Evolutionary conservation across 1,140 invertebrate species (phyloP).

Genomic region (Sitophilus oryzae): DNA sequence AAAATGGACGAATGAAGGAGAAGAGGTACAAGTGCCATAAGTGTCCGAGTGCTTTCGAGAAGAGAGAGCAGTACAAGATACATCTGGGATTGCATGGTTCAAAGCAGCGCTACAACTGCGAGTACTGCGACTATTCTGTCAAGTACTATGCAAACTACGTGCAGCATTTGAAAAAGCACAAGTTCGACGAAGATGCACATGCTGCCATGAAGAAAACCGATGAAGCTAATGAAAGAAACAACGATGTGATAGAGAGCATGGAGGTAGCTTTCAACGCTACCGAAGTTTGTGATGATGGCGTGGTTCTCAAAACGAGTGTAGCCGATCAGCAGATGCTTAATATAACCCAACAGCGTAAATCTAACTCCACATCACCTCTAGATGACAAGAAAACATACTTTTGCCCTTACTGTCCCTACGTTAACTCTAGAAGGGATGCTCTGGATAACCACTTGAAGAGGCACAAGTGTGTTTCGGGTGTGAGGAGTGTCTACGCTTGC

Average conservation of each 20-base stretch:
- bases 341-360: conserved; percentile 39
- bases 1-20: conserved; percentile 67
- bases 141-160: conserved; percentile 78
- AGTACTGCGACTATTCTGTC: conserved; percentile 83
- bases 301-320: conserved; percentile 41
- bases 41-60: conserved; percentile 84
- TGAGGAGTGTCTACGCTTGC: conserved; percentile 60
- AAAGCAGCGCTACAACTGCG: conserved; percentile 75
- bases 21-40: conserved; percentile 78
- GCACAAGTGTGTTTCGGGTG: conserved; percentile 55
- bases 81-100: conserved; percentile 79
- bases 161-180: conserved; percentile 73
- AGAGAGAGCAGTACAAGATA: conserved; percentile 76
- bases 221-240: conserved; percentile 44
- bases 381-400: conserved; percentile 50
- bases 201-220: conserved; percentile 47
- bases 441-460: conserved; percentile 70
- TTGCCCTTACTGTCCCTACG: conserved; percentile 75
- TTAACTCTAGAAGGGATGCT: conserved; percentile 63
- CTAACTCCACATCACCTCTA: conserved; percentile 40
- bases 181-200: conserved; percentile 61
- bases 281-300: conserved; percentile 1
- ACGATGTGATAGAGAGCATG: conserved; percentile 38
- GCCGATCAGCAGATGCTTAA: conserved; percentile 51
- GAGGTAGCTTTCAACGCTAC: conserved; percentile 34